These are phyloP conservation scores for Pomacea canaliculata DNA, from an alignment of 2,888 invertebrate genomes.

Conservation along the genomic window DNA sequence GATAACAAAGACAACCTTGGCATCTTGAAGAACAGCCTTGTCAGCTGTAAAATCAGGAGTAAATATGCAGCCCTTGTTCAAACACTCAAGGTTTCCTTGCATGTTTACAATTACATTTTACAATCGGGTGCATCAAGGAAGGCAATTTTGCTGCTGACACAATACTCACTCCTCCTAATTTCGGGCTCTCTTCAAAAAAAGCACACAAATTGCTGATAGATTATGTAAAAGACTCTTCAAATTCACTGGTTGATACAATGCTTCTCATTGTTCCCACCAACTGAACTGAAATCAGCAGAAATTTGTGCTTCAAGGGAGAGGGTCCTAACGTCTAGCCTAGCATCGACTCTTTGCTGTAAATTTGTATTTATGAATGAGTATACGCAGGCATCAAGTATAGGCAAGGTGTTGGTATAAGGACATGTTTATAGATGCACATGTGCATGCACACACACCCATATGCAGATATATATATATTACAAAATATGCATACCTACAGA, in stretches of 20 bases:
- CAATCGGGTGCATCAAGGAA: neutral
- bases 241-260: too few species aligned
- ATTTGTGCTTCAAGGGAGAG: neutral
- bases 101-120: neutral
- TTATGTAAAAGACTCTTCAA: too few species aligned
- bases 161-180: neutral
- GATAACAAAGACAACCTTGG: constrained; percentile 57
- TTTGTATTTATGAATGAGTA: neutral
- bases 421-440: neutral
- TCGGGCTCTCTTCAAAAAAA: too few species aligned
- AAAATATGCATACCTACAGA: too few species aligned
- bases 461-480: constrained; percentile 6
- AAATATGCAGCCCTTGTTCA: too few species aligned
- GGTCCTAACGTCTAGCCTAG: neutral
- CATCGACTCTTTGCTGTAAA: too few species aligned
- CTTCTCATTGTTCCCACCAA: too few species aligned
- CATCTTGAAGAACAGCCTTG: constrained; percentile 35
- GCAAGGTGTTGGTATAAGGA: too few species aligned
- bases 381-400: neutral
- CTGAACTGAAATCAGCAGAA: too few species aligned
- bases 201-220: too few species aligned
- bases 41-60: neutral
- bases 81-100: too few species aligned
- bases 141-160: neutral
- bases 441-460: neutral